phyloP scores from a whole-genome alignment of 2,888 invertebrate genomes.

The Orthosia gracilis region DNA sequence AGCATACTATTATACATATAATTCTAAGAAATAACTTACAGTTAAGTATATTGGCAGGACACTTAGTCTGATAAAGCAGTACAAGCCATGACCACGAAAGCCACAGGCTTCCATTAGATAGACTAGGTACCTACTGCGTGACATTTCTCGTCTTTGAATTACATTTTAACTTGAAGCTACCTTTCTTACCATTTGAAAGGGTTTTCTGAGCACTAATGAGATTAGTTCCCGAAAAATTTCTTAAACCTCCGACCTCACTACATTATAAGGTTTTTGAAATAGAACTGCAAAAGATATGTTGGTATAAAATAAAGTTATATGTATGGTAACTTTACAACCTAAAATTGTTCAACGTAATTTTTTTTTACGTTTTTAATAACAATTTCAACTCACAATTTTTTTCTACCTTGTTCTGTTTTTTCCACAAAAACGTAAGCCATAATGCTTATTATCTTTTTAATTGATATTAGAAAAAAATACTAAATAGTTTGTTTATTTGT shows the following conservation, averaged over 20 bases:
- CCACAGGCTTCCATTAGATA: not conserved
- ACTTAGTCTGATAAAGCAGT: not conserved
- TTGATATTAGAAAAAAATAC: too few species aligned
- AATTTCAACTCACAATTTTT: too few species aligned
- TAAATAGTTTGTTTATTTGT: too few species aligned
- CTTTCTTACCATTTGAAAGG: conserved; percentile 17
- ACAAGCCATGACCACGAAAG: not conserved
- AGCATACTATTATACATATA: not conserved
- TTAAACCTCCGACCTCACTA: not conserved
- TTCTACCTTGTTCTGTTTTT: too few species aligned
- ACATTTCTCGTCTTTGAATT: conserved; percentile 2
- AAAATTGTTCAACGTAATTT: too few species aligned
- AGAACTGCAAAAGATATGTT: not conserved
- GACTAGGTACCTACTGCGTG: not conserved
- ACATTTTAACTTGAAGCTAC: not conserved
- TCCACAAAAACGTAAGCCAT: too few species aligned
- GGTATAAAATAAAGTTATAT: not conserved
- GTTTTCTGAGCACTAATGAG: conserved; percentile 14
- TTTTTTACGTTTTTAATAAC: too few species aligned
- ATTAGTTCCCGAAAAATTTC: conserved; percentile 17
- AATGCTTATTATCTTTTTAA: too few species aligned
- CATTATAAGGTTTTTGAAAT: not conserved
- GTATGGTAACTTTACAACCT: too few species aligned
- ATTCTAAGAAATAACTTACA: not conserved
- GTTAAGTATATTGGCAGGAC: not conserved